phyloP scores from a whole-genome alignment of 2,888 invertebrate genomes.

The Drosophila subquinaria region DNA sequence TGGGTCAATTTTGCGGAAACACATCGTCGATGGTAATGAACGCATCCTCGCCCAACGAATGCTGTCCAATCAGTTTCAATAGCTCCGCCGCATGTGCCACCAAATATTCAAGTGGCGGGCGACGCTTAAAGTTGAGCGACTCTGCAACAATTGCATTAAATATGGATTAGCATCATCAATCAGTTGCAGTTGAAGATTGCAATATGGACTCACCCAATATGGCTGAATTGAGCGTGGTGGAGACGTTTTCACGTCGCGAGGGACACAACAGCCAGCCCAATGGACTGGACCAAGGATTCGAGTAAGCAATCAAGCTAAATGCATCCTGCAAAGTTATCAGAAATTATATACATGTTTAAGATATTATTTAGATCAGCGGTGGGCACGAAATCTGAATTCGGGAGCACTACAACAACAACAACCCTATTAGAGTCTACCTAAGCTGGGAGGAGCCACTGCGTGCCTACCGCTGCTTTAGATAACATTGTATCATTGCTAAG shows the following conservation, averaged over 20 bases:
- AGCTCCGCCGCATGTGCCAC: conserved; percentile 95
- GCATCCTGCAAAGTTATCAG: conserved; percentile 90
- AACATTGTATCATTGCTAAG: neutral
- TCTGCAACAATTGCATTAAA: conserved; percentile 87
- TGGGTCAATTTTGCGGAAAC: conserved; percentile 86
- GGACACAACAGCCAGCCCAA: conserved; percentile 98
- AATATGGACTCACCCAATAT: conserved; percentile 91
- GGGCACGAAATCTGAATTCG: too few species aligned
- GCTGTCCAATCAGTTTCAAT: conserved; percentile 94
- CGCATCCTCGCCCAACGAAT: conserved; percentile 96
- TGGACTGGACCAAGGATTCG: conserved; percentile 98
- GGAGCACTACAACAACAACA: too few species aligned
- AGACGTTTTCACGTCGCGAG: conserved; percentile 96
- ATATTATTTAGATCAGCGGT: neutral
- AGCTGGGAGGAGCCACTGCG: too few species aligned
- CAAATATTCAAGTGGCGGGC: conserved; percentile 96
- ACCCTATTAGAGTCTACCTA: too few species aligned
- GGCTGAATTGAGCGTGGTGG: conserved; percentile 98
- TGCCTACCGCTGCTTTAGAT: too few species aligned
- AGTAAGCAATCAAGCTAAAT: conserved; percentile 98
- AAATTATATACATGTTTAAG: neutral
- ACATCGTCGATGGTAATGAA: conserved; percentile 96
- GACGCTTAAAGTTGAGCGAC: conserved; percentile 94
- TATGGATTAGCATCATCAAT: neutral
- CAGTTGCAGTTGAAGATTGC: too few species aligned